A percentile compares a stretch with the other conserved stretches of the same genome.
These are phyloP conservation scores for Nemotelus nigrinus DNA, from an alignment of 2,888 invertebrate genomes.

Conservation along the genomic window DNA sequence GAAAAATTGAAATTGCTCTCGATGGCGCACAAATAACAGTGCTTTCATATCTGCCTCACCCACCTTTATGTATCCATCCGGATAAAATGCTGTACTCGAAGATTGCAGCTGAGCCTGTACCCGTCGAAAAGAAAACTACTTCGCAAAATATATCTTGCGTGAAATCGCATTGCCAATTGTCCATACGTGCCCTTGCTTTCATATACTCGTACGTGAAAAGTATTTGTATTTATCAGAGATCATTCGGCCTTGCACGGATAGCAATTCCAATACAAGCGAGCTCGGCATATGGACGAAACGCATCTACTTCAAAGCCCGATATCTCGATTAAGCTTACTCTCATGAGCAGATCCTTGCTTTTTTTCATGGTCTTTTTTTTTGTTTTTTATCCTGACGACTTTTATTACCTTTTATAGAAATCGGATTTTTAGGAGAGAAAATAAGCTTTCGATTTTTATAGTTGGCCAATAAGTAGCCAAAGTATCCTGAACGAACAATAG, in stretches of 20 bases:
- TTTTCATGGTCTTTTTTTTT: neutral
- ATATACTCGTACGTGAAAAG: conserved; percentile 24
- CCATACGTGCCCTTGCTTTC: conserved; percentile 44
- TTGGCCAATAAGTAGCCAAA: conserved; percentile 1
- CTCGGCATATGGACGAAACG: neutral
- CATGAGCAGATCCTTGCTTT: conserved; percentile 11
- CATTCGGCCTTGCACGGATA: conserved; percentile 20
- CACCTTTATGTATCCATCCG: too few species aligned
- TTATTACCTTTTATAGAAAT: conserved; percentile 40
- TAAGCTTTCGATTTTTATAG: conserved; percentile 44
- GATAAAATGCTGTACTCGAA: too few species aligned
- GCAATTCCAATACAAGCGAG: neutral
- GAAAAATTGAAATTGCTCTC: too few species aligned
- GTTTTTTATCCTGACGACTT: conserved; percentile 26
- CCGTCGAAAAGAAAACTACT: conserved; percentile 35
- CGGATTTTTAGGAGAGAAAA: conserved; percentile 19
- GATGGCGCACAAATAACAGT: too few species aligned
- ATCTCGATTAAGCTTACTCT: neutral
- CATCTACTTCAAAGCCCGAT: neutral
- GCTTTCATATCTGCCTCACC: too few species aligned
- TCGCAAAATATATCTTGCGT: conserved; percentile 41
- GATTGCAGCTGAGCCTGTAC: too few species aligned
- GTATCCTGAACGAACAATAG: neutral
- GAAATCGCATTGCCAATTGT: conserved; percentile 45
- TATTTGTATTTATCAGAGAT: conserved; percentile 42